A percentile compares a stretch with the other conserved stretches of the same genome.
Evolutionary conservation across 2,113 vertebrate species (phyloP).

Genomic region (Notiomystis cincta): DNA sequence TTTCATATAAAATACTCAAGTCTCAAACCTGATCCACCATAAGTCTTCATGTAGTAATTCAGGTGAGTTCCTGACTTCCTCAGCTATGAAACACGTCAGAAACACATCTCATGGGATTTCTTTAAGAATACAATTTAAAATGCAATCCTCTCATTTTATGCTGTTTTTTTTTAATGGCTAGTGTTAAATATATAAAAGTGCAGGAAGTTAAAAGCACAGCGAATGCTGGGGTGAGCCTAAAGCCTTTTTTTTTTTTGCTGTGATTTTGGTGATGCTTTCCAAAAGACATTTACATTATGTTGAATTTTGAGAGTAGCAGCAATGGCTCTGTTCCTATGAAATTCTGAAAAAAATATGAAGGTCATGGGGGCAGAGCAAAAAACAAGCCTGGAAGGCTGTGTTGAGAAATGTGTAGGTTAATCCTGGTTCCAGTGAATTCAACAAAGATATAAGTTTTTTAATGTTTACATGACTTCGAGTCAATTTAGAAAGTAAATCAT

Average conservation of each 20-base stretch:
- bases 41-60: background rate
- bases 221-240: background rate
- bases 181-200: background rate
- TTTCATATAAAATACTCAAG: background rate
- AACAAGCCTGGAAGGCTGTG: rapidly evolving
- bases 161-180: background rate
- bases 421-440: background rate
- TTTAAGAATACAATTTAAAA: background rate
- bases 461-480: background rate
- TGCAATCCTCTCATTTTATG: background rate
- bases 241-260: background rate
- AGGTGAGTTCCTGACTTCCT: background rate
- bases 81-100: background rate
- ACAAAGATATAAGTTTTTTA: background rate
- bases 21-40: background rate
- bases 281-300: background rate
- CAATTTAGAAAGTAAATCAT: background rate
- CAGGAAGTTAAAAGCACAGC: background rate
- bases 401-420: background rate
- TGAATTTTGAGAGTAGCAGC: background rate
- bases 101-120: background rate
- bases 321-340: background rate
- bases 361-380: background rate
- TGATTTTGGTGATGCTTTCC: background rate
- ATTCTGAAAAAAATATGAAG: background rate